phyloP scores from a whole-genome alignment of 2,113 vertebrate species.

The Gopherus evgoodei region DNA sequence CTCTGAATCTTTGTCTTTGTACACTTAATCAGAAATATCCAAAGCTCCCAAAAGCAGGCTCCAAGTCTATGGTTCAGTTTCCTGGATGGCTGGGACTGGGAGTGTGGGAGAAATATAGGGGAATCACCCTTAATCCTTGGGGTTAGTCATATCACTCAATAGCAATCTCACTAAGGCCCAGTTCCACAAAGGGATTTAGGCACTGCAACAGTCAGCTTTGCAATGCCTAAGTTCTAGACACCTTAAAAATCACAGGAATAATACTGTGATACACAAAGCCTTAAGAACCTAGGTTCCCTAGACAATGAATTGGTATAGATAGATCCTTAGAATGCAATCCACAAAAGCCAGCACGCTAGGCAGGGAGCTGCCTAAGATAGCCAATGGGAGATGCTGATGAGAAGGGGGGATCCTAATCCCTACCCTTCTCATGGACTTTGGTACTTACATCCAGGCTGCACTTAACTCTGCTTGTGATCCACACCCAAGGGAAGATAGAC shows the following conservation, averaged over 20 bases:
- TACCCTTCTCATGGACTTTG: background rate
- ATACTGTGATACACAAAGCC: background rate
- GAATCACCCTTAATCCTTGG: background rate
- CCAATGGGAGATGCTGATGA: background rate
- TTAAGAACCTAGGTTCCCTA: background rate
- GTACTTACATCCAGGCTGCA: background rate
- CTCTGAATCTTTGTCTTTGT: background rate
- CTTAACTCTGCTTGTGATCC: background rate
- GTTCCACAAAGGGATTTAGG: background rate
- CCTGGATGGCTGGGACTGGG: background rate
- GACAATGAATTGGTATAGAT: background rate
- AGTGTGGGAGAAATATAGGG: background rate
- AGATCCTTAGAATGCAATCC: background rate
- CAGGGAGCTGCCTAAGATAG: background rate
- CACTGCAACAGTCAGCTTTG: background rate
- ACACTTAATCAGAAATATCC: background rate
- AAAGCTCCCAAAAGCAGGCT: background rate
- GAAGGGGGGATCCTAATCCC: background rate
- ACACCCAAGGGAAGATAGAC: too few species aligned
- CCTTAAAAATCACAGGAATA: background rate
- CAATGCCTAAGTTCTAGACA: background rate
- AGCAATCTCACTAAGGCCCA: background rate
- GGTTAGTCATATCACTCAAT: background rate
- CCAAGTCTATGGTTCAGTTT: background rate
- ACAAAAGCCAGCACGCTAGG: background rate